These are phyloP conservation scores for Coleophora flavipennella DNA, from an alignment of 2,888 invertebrate species.

Conservation along the genomic window DNA sequence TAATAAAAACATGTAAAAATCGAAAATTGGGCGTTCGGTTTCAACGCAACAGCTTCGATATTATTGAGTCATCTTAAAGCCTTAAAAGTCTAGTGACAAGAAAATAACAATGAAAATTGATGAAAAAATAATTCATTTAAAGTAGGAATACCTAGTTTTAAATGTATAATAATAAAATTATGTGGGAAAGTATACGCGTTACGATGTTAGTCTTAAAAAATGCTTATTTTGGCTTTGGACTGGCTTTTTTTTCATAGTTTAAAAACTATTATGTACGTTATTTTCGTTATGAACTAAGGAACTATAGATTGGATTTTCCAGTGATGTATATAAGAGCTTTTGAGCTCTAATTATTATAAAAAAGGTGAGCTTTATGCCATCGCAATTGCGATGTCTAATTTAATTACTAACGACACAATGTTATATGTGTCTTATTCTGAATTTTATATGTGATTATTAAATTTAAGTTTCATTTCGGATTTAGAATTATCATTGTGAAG, in stretches of 20 bases:
- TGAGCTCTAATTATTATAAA: constrained; percentile 12
- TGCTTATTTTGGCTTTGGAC: constrained; percentile 61
- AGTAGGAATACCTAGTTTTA: constrained; percentile 33
- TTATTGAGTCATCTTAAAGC: too few species aligned
- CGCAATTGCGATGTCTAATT: constrained; percentile 18
- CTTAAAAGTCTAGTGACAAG: constrained; percentile 18
- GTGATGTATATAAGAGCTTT: constrained; percentile 22
- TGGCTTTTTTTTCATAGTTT: constrained; percentile 61
- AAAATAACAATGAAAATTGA: constrained; percentile 12
- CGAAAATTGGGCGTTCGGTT: too few species aligned
- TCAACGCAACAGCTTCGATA: too few species aligned
- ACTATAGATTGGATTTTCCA: constrained; percentile 22
- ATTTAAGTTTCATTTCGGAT: constrained; percentile 49
- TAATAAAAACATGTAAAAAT: too few species aligned
- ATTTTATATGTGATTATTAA: constrained; percentile 57
- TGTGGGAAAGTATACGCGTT: constrained; percentile 73
- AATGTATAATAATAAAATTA: constrained; percentile 62
- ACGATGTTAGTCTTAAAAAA: constrained; percentile 62
- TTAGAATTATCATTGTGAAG: constrained; percentile 40
- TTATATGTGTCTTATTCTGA: constrained; percentile 38
- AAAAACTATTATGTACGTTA: constrained; percentile 4
- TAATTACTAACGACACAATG: constrained; percentile 16
- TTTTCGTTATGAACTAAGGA: too few species aligned
- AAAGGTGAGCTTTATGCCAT: constrained; percentile 23
- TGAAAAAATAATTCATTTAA: constrained; percentile 20